These are phyloP conservation scores for Macrophya annulata DNA, from an alignment of 2,888 invertebrate genomes.

Conservation along the genomic window DNA sequence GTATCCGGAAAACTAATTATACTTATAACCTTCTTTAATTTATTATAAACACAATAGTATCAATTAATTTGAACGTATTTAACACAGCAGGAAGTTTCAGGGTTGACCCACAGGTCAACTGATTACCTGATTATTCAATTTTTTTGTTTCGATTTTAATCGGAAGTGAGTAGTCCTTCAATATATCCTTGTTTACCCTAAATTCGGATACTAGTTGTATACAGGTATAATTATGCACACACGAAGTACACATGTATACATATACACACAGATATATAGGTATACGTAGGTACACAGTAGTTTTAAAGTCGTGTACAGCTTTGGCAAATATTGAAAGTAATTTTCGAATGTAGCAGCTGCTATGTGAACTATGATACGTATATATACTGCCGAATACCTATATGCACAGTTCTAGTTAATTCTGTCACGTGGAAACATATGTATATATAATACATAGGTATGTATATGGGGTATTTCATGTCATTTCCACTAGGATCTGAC, in stretches of 20 bases:
- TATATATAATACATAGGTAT: background rate
- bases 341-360: constrained; percentile 30
- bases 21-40: too few species aligned
- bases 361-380: background rate
- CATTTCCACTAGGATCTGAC: too few species aligned
- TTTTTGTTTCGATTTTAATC: background rate
- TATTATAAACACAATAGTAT: too few species aligned
- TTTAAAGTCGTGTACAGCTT: constrained; percentile 25
- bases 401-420: background rate
- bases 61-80: too few species aligned
- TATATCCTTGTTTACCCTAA: background rate
- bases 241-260: background rate
- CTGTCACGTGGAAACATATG: background rate
- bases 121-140: too few species aligned
- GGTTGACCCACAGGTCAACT: too few species aligned
- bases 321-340: constrained; percentile 51
- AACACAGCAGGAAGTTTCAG: too few species aligned
- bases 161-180: background rate
- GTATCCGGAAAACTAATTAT: too few species aligned
- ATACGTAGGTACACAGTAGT: background rate
- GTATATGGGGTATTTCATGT: too few species aligned
- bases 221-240: background rate
- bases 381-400: background rate
- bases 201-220: background rate
- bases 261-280: background rate